Conservation (phyloP, 2,888 invertebrate genomes). For the Amblyjoppa proteus region DNA sequence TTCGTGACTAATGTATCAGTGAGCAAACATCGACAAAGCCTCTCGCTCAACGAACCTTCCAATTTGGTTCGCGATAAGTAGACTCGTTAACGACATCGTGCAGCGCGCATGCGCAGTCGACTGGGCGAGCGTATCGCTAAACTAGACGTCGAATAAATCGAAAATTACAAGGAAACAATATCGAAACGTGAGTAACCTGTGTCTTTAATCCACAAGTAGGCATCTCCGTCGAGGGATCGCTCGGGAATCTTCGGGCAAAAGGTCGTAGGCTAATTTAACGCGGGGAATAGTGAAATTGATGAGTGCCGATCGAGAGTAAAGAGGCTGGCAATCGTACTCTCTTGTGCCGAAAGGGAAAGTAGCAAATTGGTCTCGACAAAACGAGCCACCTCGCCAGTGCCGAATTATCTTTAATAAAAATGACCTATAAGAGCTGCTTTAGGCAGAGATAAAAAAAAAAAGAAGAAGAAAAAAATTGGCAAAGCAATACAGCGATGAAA, state of each 20-base stretch:
- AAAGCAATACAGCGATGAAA: constrained; percentile 9
- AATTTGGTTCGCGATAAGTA: constrained; percentile 25
- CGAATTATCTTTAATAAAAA: constrained; percentile 32
- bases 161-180: constrained; percentile 43
- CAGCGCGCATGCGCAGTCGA: background rate
- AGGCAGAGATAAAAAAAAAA: background rate
- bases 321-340: background rate
- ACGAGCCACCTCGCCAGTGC: constrained; percentile 2
- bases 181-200: constrained; percentile 5
- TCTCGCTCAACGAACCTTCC: constrained; percentile 6
- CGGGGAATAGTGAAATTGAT: constrained; percentile 15
- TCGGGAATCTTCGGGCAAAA: constrained; percentile 10
- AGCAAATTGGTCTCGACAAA: constrained; percentile 34
- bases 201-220: constrained; percentile 9
- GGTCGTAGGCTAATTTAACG: constrained; percentile 20
- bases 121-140: background rate
- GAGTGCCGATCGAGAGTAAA: background rate
- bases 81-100: constrained; percentile 26
- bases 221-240: background rate
- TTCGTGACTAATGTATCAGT: constrained; percentile 21
- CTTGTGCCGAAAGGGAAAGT: constrained; percentile 51
- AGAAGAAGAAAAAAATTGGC: constrained; percentile 15
- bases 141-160: constrained; percentile 1
- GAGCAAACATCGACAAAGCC: background rate
- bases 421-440: constrained; percentile 15